These are phyloP conservation scores for Choristoneura rosaceana DNA, from an alignment of 2,888 invertebrate genomes.

Conservation along the genomic window DNA sequence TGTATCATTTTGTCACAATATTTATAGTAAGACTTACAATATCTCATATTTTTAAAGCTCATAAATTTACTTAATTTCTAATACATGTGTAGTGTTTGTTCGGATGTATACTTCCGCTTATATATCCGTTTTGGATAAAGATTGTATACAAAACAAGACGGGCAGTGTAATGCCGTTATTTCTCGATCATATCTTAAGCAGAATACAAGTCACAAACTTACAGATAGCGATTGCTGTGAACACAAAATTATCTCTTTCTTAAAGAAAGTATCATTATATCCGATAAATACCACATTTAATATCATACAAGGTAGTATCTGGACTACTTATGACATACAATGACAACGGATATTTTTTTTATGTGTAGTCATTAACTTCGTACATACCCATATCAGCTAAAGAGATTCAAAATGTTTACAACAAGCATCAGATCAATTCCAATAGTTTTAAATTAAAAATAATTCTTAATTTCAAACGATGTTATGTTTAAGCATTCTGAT, in stretches of 20 bases:
- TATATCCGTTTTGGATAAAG: background rate
- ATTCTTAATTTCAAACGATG: conserved; percentile 2
- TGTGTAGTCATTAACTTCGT: background rate
- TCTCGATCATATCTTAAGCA: background rate
- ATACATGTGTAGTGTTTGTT: conserved; percentile 14
- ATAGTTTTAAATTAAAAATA: background rate
- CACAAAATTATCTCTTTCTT: background rate
- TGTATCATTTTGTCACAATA: background rate
- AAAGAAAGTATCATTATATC: background rate
- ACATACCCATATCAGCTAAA: background rate
- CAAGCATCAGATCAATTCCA: background rate
- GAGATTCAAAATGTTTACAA: conserved; percentile 17
- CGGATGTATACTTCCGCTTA: too few species aligned
- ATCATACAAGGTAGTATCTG: background rate
- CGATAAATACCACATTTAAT: background rate
- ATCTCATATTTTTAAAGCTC: conserved; percentile 28
- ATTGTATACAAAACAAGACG: background rate
- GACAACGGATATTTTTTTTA: background rate
- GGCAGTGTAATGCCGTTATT: background rate
- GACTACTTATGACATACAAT: background rate
- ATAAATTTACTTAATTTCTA: conserved; percentile 24
- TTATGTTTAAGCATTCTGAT: conserved; percentile 30
- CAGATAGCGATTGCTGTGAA: background rate
- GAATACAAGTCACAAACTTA: background rate
- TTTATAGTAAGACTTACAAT: background rate